A percentile compares a stretch with the other conserved stretches of the same genome.
phyloP scores from a whole-genome alignment of 2,888 invertebrate genomes.

The Hemistola chrysoprasaria region DNA sequence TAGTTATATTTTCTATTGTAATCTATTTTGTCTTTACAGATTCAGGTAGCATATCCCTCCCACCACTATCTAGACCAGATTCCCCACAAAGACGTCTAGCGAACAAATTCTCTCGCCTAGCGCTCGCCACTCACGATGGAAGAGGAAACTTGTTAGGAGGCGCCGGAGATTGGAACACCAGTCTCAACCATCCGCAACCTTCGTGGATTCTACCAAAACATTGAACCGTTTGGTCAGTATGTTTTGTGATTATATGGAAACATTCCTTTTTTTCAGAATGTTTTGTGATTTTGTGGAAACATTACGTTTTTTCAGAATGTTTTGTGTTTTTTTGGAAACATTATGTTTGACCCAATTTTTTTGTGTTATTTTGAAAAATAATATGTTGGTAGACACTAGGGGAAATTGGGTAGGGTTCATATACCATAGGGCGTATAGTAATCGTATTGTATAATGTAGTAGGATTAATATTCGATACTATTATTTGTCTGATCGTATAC shows the following conservation, averaged over 20 bases:
- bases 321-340: too few species aligned
- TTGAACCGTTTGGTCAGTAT: conserved; percentile 25
- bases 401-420: too few species aligned
- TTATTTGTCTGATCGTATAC: too few species aligned
- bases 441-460: too few species aligned
- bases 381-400: too few species aligned
- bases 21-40: conserved; percentile 41
- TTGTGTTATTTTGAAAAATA: too few species aligned
- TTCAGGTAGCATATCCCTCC: conserved; percentile 72
- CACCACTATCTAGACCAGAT: conserved; percentile 72
- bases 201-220: conserved; percentile 73
- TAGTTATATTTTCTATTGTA: background rate
- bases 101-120: conserved; percentile 92
- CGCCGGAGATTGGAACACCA: conserved; percentile 87
- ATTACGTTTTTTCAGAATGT: too few species aligned
- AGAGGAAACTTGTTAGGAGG: conserved; percentile 93
- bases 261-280: too few species aligned
- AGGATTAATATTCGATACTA: too few species aligned
- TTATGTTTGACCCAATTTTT: too few species aligned
- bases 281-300: too few species aligned
- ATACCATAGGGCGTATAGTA: too few species aligned
- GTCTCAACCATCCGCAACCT: conserved; percentile 56
- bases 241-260: background rate
- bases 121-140: conserved; percentile 94
- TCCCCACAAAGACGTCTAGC: conserved; percentile 86